Evolutionary conservation across 2,113 vertebrate genomes (phyloP).

Genomic region (Brevimyrus niger): DNA sequence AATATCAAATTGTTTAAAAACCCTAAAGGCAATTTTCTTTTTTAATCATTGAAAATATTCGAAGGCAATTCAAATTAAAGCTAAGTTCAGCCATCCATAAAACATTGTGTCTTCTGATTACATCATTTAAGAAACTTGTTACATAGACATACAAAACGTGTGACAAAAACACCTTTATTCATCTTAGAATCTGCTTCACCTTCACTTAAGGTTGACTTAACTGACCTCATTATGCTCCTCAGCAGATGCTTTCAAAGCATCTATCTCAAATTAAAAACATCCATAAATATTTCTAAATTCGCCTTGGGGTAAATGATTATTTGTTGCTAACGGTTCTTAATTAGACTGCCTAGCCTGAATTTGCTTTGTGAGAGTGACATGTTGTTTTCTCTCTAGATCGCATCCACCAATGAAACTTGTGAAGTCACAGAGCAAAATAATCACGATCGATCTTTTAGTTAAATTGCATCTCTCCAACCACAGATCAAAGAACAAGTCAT

Average conservation of each 20-base stretch:
- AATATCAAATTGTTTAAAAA: background rate
- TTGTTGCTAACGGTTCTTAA: background rate
- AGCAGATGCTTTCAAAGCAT: background rate
- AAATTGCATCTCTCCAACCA: background rate
- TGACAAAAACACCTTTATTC: background rate
- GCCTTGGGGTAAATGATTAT: background rate
- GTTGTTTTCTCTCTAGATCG: background rate
- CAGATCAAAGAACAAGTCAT: background rate
- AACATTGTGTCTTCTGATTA: background rate
- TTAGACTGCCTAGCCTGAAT: background rate
- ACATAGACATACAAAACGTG: background rate
- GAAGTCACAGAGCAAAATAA: background rate
- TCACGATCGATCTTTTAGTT: background rate
- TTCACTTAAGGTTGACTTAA: background rate
- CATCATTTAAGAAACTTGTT: constrained; percentile 12
- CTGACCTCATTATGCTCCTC: constrained; percentile 1
- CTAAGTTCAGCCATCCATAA: background rate
- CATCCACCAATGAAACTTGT: background rate
- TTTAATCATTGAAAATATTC: background rate
- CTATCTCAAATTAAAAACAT: background rate
- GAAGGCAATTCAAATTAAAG: background rate
- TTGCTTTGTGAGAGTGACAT: background rate
- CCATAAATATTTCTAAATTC: background rate
- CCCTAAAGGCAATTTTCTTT: background rate
- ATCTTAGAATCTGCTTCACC: background rate